A percentile compares a stretch with the other conserved stretches of the same genome.
These are phyloP conservation scores for Apteryx owenii DNA, from an alignment of 2,113 vertebrate genomes.

Conservation along the genomic window DNA sequence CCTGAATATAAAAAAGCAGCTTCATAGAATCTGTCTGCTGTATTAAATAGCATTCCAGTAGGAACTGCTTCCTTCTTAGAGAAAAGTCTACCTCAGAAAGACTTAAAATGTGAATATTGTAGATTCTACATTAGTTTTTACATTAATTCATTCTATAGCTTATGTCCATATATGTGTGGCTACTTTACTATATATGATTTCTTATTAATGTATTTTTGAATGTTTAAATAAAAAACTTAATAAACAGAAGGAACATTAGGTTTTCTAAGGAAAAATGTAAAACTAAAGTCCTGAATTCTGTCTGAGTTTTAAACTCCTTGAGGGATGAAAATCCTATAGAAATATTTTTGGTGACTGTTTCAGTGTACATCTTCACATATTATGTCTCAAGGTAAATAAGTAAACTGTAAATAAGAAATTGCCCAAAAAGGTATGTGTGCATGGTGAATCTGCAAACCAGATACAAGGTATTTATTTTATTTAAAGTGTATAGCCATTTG, in stretches of 20 bases:
- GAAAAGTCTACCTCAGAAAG: neutral
- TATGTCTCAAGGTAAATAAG: neutral
- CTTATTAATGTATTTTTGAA: neutral
- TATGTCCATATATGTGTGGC: neutral
- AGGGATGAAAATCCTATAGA: neutral
- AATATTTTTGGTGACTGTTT: neutral
- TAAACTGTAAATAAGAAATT: neutral
- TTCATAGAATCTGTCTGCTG: slow-evolving; percentile 4
- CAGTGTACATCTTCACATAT: neutral
- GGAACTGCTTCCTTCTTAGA: neutral
- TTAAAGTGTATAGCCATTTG: neutral
- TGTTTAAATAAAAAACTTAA: neutral
- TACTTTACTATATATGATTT: neutral
- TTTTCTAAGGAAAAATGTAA: neutral
- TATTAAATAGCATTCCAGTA: slow-evolving; percentile 22
- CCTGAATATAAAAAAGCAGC: slow-evolving; percentile 9
- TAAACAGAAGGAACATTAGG: neutral
- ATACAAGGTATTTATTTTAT: neutral
- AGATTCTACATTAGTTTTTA: neutral
- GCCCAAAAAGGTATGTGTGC: neutral
- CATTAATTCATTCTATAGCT: neutral
- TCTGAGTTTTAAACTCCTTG: neutral
- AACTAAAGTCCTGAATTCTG: neutral
- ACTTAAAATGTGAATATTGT: neutral
- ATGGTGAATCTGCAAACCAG: neutral